phyloP scores from a whole-genome alignment of 2,888 invertebrate genomes.

The Hydroisotoma schaefferi region DNA sequence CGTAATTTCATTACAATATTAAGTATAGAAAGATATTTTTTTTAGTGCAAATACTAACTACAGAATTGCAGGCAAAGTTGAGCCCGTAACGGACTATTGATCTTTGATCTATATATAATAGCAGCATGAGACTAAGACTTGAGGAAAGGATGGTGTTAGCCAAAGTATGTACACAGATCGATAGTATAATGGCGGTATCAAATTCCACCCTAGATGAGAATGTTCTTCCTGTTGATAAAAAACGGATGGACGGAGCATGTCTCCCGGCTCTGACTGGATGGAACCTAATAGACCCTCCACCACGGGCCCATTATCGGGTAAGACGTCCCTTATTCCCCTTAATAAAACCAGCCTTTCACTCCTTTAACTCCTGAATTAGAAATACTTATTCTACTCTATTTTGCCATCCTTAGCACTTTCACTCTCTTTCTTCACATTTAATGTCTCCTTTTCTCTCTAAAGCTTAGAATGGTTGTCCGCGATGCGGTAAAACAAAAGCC shows the following conservation, averaged over 20 bases:
- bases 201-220: slow-evolving; percentile 23
- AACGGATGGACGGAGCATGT: slow-evolving; percentile 26
- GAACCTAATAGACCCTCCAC: slow-evolving; percentile 34
- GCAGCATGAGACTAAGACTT: background rate
- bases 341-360: slow-evolving; percentile 2
- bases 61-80: too few species aligned
- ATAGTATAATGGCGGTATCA: slow-evolving; percentile 30
- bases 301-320: slow-evolving; percentile 30
- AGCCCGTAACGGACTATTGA: background rate
- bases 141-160: slow-evolving; percentile 14
- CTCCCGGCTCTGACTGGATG: slow-evolving; percentile 16
- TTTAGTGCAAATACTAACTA: too few species aligned
- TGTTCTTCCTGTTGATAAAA: slow-evolving; percentile 20
- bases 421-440: too few species aligned
- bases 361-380: slow-evolving; percentile 9
- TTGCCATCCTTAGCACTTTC: background rate
- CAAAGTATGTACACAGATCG: slow-evolving; percentile 18
- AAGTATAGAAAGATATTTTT: too few species aligned
- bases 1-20: too few species aligned
- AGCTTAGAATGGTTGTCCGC: too few species aligned
- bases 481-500: slow-evolving; percentile 14
- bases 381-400: background rate
- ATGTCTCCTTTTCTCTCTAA: too few species aligned
- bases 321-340: slow-evolving; percentile 27
- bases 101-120: background rate